Evolutionary conservation across 2,797 vertebrate genomes (phyloP), one percentile per base, ranked within the genome.

Genomic region (Muraenolepis orangiensis): DNA sequence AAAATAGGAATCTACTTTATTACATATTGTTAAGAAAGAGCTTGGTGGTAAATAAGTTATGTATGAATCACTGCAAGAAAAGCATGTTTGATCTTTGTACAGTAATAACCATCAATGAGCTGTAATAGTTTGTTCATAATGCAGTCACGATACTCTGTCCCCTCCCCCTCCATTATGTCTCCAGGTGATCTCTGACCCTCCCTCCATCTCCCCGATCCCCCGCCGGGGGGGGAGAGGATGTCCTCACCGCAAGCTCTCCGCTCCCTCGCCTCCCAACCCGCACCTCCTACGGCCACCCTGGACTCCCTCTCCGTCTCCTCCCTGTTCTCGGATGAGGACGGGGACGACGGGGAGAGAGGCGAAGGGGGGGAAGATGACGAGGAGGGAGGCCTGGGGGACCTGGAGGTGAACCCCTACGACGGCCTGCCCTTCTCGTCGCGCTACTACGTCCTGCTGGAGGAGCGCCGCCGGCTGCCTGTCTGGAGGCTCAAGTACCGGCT

Each of bases 321-420:
- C 4, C 78, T 94, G 13, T 80, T 93, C 36, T 93, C 93, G 0
- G 91, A 91, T 0, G 91, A 91, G 0, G 90, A 87, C 0, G 85
- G 72, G 0, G 87, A 81, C 0, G 80, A 68, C 57, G 81, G 79
- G 78, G 1, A 31, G 69, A 12, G 93, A 93, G 0, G 90, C 90
- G 0, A 90, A 90, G 0, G 90, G 88, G 0, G 26, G 8, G 81
- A 79, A 76, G 1, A 36, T 66, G 90, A 74, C 0, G 76, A 69
- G 1, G 82, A 18, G 32, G 0, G 89, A 89, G 1, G 86, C 0
- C 82, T 91, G 1, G 90, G 90, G 0, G 96, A 96, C 75, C 87
- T 98, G 84, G 97, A 98, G 82, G 94, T 96, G 83, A 99, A 99
- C 87, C 96, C 97, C 0, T 99, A 96, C 6, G 97, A 99, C 0